These are phyloP conservation scores for Syngnathus scovelli DNA, from an alignment of 2,113 vertebrate genomes.

Conservation along the genomic window DNA sequence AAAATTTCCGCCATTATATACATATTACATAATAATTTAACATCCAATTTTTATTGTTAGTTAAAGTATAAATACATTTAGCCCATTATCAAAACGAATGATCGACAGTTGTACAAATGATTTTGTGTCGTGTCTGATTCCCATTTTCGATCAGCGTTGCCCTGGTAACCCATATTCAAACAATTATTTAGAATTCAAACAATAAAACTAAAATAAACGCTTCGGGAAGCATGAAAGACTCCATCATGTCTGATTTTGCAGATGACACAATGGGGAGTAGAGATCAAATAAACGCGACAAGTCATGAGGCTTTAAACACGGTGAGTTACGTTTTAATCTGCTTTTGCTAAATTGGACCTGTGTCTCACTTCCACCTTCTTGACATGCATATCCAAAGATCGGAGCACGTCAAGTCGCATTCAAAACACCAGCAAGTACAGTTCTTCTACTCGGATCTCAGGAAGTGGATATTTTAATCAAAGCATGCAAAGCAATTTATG, in stretches of 20 bases:
- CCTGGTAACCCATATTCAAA: not conserved
- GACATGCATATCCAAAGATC: conserved; percentile 65
- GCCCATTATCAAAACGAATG: no score
- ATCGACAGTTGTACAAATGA: not conserved
- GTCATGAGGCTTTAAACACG: conserved; percentile 69
- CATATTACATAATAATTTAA: not conserved
- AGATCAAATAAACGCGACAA: conserved; percentile 65
- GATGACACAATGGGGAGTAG: conserved; percentile 82
- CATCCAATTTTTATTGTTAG: no score
- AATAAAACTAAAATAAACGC: not conserved
- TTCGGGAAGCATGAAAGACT: not conserved
- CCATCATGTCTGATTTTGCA: not conserved
- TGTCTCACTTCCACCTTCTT: not conserved
- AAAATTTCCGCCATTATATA: no score
- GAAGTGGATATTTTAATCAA: conserved; percentile 85
- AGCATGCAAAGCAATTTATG: conserved; percentile 82
- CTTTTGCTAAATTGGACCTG: not conserved
- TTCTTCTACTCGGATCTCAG: conserved; percentile 84
- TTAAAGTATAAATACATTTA: no score
- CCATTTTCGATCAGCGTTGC: not conserved
- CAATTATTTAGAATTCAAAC: not conserved
- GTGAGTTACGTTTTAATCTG: conserved; percentile 58
- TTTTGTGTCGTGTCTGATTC: not conserved
- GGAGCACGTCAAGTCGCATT: conserved; percentile 79
- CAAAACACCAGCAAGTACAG: conserved; percentile 78